Base-by-base conservation (phyloP, 2,888 invertebrate species). In the Erebia aethiops region DNA sequence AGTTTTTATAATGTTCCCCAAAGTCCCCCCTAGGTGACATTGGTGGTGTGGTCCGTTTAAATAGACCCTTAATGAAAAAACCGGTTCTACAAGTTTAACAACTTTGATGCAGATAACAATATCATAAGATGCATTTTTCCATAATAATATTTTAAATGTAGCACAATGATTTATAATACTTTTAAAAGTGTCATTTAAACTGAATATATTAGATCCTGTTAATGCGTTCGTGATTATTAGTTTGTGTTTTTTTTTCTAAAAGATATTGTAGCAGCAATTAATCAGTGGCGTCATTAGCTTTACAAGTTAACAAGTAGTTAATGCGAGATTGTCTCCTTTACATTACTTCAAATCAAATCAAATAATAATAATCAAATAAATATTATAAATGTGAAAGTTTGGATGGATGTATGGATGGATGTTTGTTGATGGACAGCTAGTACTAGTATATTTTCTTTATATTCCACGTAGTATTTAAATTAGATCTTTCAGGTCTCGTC, bases 121-220 rank as follows among this genome's bases (percentile, higher is more conserved):
- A 79, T 80, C 78, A 76, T 77, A 77, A 76, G 79, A 79, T 82
- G 80, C 81, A 82, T 79, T 80, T 78, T 77, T 76, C 73, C 75
- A 35, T 7, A 35, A 5, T 35, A 35, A 71, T 21, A 66, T 52
- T 74, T 75, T 78, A 77, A 78, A 80, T 76, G 77, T 78, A 51
- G 46, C 69, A 74, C 66, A 71, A 65, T 75, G 74, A 77, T 77
- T 75, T 72, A 77, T 74, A 64, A 72, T 61, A 69, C 66, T 72
- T 71, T 71, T 72, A 74, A 74, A 72, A 74, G 66, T 69, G 58
- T 69, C 71, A 63, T 69, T 67, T 68, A 61, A 56, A 67, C 46
- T 61, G 70, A 72, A 72, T 72, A 72, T 16, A 70, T 70, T 72
- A 72, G 71, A 71, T 71, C 35, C 49, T 70, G 43, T 49, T 46